These are phyloP conservation scores for Cheilosia pagana DNA, from an alignment of 2,888 invertebrate genomes.

Conservation along the genomic window DNA sequence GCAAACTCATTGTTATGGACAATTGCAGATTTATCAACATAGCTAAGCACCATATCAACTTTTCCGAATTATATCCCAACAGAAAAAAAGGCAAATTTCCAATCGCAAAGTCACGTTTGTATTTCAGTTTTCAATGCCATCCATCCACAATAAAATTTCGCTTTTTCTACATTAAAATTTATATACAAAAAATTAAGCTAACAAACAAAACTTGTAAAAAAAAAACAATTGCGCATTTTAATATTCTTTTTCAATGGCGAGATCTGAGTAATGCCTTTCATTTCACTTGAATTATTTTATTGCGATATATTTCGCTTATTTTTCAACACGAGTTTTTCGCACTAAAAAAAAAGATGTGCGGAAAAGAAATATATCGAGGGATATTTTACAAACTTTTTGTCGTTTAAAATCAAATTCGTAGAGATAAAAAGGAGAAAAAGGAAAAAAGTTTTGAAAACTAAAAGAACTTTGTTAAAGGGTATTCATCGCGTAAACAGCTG, in stretches of 20 bases:
- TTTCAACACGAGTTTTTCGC: neutral
- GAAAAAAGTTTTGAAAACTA: constrained; percentile 37
- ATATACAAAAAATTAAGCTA: constrained; percentile 6
- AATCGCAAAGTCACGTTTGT: constrained; percentile 23
- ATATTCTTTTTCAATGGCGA: constrained; percentile 38
- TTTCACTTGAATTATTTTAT: constrained; percentile 34
- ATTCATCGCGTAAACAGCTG: constrained; percentile 73
- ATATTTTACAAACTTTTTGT: constrained; percentile 24
- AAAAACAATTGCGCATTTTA: constrained; percentile 68
- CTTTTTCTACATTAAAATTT: neutral
- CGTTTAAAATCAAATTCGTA: constrained; percentile 52
- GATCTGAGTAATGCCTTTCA: constrained; percentile 40
- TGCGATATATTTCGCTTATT: neutral
- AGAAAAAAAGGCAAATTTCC: constrained; percentile 7
- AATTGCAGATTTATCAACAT: neutral
- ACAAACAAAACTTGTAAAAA: constrained; percentile 18
- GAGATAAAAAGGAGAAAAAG: constrained; percentile 46
- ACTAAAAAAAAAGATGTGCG: neutral
- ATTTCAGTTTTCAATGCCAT: constrained; percentile 48
- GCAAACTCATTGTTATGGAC: constrained; percentile 19
- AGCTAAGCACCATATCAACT: constrained; percentile 1
- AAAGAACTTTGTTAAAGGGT: constrained; percentile 56
- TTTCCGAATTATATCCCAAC: constrained; percentile 25
- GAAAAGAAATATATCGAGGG: constrained; percentile 7
- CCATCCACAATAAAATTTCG: constrained; percentile 44